Conservation (phyloP, 2,888 invertebrate genomes). For the Abscondita cerata region DNA sequence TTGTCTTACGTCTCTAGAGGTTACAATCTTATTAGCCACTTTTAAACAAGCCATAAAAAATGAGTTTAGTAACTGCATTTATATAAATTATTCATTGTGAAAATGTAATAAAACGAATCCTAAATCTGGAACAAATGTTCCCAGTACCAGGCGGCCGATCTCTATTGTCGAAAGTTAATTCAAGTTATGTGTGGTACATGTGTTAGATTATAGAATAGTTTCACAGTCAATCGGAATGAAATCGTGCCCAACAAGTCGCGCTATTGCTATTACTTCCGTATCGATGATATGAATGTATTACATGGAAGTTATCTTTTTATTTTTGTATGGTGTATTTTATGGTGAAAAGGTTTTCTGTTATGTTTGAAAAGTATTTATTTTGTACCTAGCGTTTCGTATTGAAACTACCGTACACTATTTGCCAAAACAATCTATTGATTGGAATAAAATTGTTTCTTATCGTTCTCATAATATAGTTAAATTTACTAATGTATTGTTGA, state of each 20-base stretch:
- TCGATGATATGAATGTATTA: conserved; percentile 38
- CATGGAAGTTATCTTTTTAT: conserved; percentile 12
- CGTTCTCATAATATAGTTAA: no score
- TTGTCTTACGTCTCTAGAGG: conserved; percentile 29
- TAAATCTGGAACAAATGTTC: conserved; percentile 13
- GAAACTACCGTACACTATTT: no score
- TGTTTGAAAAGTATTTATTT: no score
- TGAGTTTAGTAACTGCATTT: not conserved
- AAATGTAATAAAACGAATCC: conserved; percentile 10
- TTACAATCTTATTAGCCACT: not conserved
- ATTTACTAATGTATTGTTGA: no score
- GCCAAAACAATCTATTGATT: no score
- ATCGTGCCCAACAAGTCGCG: conserved; percentile 41
- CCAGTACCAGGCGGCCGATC: conserved; percentile 15
- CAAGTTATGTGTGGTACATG: conserved; percentile 26
- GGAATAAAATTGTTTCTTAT: no score
- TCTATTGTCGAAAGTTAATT: conserved; percentile 19
- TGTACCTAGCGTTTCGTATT: no score
- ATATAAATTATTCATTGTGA: conserved; percentile 18
- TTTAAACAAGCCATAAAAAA: not conserved
- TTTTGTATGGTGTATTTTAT: no score
- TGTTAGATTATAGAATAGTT: conserved; percentile 32
- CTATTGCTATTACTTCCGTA: conserved; percentile 40
- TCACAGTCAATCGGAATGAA: conserved; percentile 41
- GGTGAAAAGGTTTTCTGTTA: no score